phyloP scores from a whole-genome alignment of 2,888 invertebrate species.

The Drosophila acutilabella region DNA sequence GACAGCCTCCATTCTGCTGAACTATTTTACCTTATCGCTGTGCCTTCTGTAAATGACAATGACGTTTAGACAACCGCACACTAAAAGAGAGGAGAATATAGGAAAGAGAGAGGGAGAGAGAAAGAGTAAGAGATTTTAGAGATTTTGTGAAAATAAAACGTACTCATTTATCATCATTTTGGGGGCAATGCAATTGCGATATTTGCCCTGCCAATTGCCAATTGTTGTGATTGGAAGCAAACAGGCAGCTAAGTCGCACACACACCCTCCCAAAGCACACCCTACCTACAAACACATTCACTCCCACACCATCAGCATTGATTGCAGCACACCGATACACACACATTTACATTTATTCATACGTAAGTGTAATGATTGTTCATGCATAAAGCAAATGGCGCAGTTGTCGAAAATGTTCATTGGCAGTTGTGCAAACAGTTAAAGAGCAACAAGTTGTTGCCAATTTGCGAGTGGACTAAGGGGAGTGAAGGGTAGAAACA shows the following conservation, averaged over 20 bases:
- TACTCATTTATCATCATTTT: slow-evolving; percentile 66
- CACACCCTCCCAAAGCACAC: background rate
- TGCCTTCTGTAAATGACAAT: slow-evolving; percentile 11
- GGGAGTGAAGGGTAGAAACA: background rate
- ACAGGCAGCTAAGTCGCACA: slow-evolving; percentile 34
- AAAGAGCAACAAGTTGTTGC: slow-evolving; percentile 53
- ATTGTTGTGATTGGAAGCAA: slow-evolving; percentile 66
- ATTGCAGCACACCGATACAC: slow-evolving; percentile 17
- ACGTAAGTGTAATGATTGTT: slow-evolving; percentile 51
- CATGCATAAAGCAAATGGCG: slow-evolving; percentile 65
- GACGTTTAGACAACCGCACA: slow-evolving; percentile 3
- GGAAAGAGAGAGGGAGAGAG: too few species aligned
- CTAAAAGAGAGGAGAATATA: background rate
- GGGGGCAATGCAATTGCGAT: slow-evolving; percentile 53
- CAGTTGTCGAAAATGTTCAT: slow-evolving; percentile 59
- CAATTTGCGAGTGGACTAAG: slow-evolving; percentile 43
- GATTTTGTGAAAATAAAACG: slow-evolving; percentile 39
- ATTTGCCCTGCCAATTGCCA: slow-evolving; percentile 62
- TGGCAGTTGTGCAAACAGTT: slow-evolving; percentile 58
- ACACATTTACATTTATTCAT: slow-evolving; percentile 19
- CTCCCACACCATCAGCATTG: slow-evolving; percentile 11
- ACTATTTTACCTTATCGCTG: background rate
- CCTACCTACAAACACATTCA: background rate
- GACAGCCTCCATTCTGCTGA: background rate
- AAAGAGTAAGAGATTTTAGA: background rate